Evolutionary conservation across 2,888 invertebrate genomes (phyloP), one percentile per base, ranked within the genome.

Genomic region (Xanthorhoe spadicearia): DNA sequence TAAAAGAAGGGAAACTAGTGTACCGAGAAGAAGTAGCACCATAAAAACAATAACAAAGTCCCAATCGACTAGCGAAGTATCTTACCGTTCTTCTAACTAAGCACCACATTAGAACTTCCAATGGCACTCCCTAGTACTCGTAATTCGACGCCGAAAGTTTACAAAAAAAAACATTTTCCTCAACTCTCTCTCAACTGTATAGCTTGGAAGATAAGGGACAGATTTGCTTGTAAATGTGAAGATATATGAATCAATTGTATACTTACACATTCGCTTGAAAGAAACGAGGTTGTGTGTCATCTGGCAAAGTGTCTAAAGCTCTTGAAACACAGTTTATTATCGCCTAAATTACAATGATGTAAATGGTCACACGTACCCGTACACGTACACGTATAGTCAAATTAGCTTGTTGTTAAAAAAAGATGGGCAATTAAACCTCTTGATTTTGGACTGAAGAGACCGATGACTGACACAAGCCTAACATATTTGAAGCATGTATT

Each of bases 181-280:
- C 15, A 13, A 35, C 48, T 49, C 19, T 53, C 48, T 61, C 19
- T 59, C 18, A 19, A 9, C 55, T 61, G 17, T 68, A 55, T 9
- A 0, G 0, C 18, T 0, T 10, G 5, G 32, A 2, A 13, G 3
- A 61, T 49, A 59, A 48, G 52, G 59, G 59, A 9, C 32, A 59
- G 48, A 61, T 55, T 58, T 10, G 50, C 28, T 57, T 50, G 58
- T 15, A 19, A 23, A n/a, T 10, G 17, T 52, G 51, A 55, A 61
- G 61, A 65, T 68, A 69, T 50, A 49, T 51, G 64, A 64, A 70
- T 72, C 71, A 73, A 71, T 71, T 70, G 65, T 32, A 6, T 66
- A 69, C 28, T 48, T 56, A 57, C 49, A 53, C 54, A 68, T 62
- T 62, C 50, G 61, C 46, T 64, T 58, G 70, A 69, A 46, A 55